Base-by-base conservation (phyloP, 2,797 vertebrate genomes). In the Yasuhikotakia modesta region DNA sequence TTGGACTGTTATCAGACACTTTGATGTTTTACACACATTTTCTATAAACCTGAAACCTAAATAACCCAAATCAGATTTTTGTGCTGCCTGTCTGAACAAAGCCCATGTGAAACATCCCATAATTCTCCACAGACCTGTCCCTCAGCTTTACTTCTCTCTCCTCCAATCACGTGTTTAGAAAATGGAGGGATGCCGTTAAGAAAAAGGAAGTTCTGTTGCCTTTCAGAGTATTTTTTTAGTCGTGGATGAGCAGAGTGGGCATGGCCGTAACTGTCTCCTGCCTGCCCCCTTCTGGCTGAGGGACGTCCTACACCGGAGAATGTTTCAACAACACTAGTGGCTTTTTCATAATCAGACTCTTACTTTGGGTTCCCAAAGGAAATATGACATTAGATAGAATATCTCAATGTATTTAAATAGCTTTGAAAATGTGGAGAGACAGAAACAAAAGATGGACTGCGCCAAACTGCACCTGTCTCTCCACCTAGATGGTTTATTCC, bases 261-360 rank as follows among this genome's bases (percentile, higher is more conserved):
- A 68, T 73, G 84, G 80, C 72, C 21, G 73, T 81, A 84, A 84
- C 84, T 78, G 84, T 84, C 88, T 87, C 88, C 88, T 85, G 86
- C 70, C 77, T 76, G 81, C 87, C 87, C 87, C 73, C 81, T 85
- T 81, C 82, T 90, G 90, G 92, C 91, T 92, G 91, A 93, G 90
- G 89, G 91, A 91, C 90, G 90, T 90, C 92, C 88, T 91, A 89
- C 89, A 90, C 91, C 90, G 89, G 91, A 92, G 92, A 94, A 94
- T 94, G 92, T 94, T 93, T 90, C 93, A 94, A 91, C 92, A 93
- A 94, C 92, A 94, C 93, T 94, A 92, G 92, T 93, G 93, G 93
- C 93, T 94, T 94, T 94, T 93, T 93, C 92, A 92, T 91, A 92
- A 91, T 92, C 90, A 91, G 87, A 86, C 76, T 70, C 83, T 85